phyloP scores from a whole-genome alignment of 2,797 vertebrate species.

The Triplophysa bombifrons region DNA sequence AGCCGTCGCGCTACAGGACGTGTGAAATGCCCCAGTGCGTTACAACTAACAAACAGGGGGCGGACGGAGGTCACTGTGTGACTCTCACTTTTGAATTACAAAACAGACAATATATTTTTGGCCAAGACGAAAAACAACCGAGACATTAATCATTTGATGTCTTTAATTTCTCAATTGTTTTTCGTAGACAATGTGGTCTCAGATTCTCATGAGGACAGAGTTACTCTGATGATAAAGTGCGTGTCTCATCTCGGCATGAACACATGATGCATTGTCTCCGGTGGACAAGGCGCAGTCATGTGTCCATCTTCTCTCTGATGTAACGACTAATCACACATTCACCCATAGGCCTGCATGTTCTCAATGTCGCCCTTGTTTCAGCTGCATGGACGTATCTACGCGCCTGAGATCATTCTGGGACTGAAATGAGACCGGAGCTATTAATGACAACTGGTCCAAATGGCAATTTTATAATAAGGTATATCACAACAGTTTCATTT shows the following conservation, averaged over 20 bases:
- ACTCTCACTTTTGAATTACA: background rate
- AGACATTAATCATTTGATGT: background rate
- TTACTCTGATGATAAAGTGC: background rate
- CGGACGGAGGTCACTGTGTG: background rate
- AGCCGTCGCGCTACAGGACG: slow-evolving; percentile 57
- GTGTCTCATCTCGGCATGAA: background rate
- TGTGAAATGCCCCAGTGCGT: slow-evolving; percentile 73
- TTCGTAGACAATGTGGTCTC: too few relatives aligned
- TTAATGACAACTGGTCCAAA: background rate
- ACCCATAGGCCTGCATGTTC: slow-evolving; percentile 19
- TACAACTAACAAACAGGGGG: slow-evolving; percentile 66
- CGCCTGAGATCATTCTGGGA: slow-evolving; percentile 62
- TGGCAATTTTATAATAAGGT: too few relatives aligned
- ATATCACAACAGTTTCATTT: background rate
- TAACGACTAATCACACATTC: slow-evolving; percentile 48
- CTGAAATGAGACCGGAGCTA: background rate
- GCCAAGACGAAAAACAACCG: background rate
- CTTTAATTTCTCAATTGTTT: too few relatives aligned
- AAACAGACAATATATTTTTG: background rate
- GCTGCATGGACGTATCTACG: slow-evolving; percentile 63
- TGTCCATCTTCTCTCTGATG: slow-evolving; percentile 49
- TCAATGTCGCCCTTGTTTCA: slow-evolving; percentile 73
- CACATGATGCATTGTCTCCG: slow-evolving; percentile 40
- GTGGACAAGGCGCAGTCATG: slow-evolving; percentile 41
- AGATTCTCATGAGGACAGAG: background rate